phyloP scores from a whole-genome alignment of 2,113 vertebrate genomes.

The Forbesichthys agassizii region DNA sequence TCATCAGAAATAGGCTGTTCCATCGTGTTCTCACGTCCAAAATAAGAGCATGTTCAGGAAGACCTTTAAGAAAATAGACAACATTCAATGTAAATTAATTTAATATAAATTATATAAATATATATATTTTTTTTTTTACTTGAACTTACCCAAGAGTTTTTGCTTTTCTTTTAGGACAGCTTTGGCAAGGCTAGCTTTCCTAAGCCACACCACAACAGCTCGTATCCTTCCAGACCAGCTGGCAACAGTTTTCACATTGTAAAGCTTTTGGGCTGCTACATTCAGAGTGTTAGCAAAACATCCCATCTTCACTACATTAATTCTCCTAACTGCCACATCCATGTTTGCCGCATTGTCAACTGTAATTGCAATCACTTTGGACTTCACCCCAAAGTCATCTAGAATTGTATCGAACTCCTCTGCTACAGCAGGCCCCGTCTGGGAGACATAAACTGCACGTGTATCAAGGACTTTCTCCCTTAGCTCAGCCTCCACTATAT shows the following conservation, averaged over 20 bases:
- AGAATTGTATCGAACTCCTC: neutral
- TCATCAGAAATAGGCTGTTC: constrained; percentile 18
- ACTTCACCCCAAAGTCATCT: neutral
- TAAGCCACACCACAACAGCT: constrained; percentile 23
- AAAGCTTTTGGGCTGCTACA: constrained; percentile 14
- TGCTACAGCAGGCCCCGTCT: neutral
- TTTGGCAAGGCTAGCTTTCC: constrained; percentile 11
- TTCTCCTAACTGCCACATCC: neutral
- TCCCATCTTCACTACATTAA: neutral
- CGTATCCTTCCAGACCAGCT: constrained; percentile 3
- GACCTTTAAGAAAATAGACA: no score
- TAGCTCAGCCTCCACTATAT: neutral
- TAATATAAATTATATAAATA: no score
- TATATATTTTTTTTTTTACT: neutral
- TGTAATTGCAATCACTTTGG: neutral
- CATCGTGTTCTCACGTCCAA: constrained; percentile 13
- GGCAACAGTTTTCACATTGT: neutral
- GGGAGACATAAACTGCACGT: neutral
- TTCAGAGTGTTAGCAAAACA: constrained; percentile 25
- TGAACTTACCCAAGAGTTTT: constrained; percentile 6
- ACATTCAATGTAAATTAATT: no score
- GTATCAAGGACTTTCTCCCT: neutral
- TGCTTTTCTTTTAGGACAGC: constrained; percentile 25
- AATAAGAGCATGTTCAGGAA: neutral
- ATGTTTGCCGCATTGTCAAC: constrained; percentile 3